Evolutionary conservation across 2,797 vertebrate species (phyloP).

Genomic region (Aeoliscus strigatus): DNA sequence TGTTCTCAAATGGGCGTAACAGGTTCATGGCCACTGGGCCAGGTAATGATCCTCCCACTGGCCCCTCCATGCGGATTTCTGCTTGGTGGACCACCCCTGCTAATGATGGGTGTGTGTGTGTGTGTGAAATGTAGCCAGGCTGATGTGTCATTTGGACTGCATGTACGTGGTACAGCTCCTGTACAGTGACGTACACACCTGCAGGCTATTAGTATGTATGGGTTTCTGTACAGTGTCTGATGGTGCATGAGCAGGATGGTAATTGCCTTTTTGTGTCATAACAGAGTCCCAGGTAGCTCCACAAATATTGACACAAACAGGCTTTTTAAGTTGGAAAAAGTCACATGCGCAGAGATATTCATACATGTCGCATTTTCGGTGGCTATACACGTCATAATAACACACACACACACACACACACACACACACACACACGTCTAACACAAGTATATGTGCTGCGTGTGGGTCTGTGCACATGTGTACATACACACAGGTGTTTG

Average conservation of each 20-base stretch:
- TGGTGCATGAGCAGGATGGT: constrained; percentile 48
- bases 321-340: neutral
- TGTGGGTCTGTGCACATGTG: constrained; percentile 8
- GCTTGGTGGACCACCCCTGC: constrained; percentile 50
- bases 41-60: constrained; percentile 83
- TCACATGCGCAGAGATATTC: neutral
- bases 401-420: too few relatives aligned
- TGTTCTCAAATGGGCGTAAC: constrained; percentile 71
- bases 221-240: constrained; percentile 39
- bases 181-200: constrained; percentile 19
- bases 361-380: too few relatives aligned
- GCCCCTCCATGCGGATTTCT: constrained; percentile 58
- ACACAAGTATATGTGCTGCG: too few relatives aligned
- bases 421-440: too few relatives aligned
- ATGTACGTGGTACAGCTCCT: constrained; percentile 30
- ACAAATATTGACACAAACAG: constrained; percentile 2
- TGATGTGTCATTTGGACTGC: constrained; percentile 35
- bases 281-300: too few relatives aligned
- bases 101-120: constrained; percentile 47
- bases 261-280: too few relatives aligned
- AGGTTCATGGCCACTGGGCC: constrained; percentile 86
- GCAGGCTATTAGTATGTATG: constrained; percentile 49
- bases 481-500: neutral
- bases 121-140: constrained; percentile 20
- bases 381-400: neutral